These are phyloP conservation scores for Euwallacea fornicatus DNA, from an alignment of 1,140 invertebrate genomes.

Conservation along the genomic window DNA sequence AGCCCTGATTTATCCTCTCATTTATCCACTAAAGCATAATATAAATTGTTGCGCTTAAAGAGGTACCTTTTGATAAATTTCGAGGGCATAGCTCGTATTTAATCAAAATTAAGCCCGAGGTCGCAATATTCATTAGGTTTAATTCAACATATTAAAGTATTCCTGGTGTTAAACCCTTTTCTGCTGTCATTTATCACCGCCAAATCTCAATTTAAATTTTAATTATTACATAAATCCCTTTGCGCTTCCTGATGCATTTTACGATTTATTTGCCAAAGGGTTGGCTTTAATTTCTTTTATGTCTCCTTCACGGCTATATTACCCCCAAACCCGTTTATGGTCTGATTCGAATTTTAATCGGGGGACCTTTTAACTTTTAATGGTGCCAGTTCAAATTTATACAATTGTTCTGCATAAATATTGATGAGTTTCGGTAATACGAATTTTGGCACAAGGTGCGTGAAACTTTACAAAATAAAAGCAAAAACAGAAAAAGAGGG, in stretches of 20 bases:
- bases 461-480: too few species aligned
- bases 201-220: slow-evolving; percentile 42
- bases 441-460: too few species aligned
- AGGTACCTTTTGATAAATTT: slow-evolving; percentile 34
- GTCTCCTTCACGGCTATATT: slow-evolving; percentile 23
- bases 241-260: slow-evolving; percentile 34
- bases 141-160: slow-evolving; percentile 41
- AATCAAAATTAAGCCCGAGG: slow-evolving; percentile 37
- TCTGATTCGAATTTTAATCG: slow-evolving; percentile 33
- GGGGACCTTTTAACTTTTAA: slow-evolving; percentile 11
- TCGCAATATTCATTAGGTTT: slow-evolving; percentile 39
- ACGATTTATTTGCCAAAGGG: slow-evolving; percentile 38
- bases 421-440: not conserved
- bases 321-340: slow-evolving; percentile 19
- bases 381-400: slow-evolving; percentile 6
- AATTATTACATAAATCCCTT: slow-evolving; percentile 40
- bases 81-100: slow-evolving; percentile 23
- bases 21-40: slow-evolving; percentile 15
- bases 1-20: slow-evolving; percentile 4
- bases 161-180: slow-evolving; percentile 36
- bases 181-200: slow-evolving; percentile 38
- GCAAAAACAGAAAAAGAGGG: not conserved
- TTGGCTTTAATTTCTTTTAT: slow-evolving; percentile 39
- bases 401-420: slow-evolving; percentile 10
- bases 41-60: slow-evolving; percentile 26